Evolutionary conservation across 2,113 vertebrate genomes (phyloP).

Genomic region (Planiliza haematocheilus): DNA sequence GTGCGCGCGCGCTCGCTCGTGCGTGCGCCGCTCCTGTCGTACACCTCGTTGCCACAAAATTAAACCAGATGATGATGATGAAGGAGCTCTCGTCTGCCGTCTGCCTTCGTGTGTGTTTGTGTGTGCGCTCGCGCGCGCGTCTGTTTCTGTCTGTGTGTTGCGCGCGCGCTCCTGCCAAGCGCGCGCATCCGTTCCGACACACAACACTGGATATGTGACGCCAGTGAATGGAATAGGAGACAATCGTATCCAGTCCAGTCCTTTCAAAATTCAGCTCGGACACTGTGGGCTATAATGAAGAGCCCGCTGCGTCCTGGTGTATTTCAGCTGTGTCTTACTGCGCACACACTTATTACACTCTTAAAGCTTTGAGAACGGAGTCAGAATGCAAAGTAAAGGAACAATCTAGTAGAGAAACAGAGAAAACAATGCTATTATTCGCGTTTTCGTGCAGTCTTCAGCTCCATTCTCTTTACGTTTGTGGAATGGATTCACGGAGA

Average conservation of each 20-base stretch:
- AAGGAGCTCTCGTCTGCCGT: not conserved
- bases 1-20: slow-evolving; percentile 19
- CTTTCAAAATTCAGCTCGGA: not conserved
- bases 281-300: too few species aligned
- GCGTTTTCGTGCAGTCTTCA: not conserved
- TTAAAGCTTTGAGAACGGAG: not conserved
- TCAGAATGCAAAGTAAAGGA: not conserved
- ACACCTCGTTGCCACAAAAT: slow-evolving; percentile 19
- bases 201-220: not conserved
- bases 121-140: not conserved
- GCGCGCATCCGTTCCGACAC: not conserved
- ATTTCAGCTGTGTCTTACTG: too few species aligned
- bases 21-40: slow-evolving; percentile 7
- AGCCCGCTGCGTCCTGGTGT: too few species aligned
- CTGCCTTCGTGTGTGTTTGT: not conserved
- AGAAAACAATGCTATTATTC: too few species aligned
- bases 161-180: not conserved
- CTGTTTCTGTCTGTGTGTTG: not conserved
- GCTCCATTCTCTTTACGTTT: not conserved
- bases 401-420: too few species aligned
- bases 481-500: not conserved
- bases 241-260: not conserved
- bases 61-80: not conserved
- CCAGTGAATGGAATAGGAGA: not conserved
- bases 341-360: too few species aligned